A percentile compares a stretch with the other conserved stretches of the same genome.
These are phyloP conservation scores for Enteromius paludinosus DNA, from an alignment of 2,797 vertebrate species.

Conservation along the genomic window DNA sequence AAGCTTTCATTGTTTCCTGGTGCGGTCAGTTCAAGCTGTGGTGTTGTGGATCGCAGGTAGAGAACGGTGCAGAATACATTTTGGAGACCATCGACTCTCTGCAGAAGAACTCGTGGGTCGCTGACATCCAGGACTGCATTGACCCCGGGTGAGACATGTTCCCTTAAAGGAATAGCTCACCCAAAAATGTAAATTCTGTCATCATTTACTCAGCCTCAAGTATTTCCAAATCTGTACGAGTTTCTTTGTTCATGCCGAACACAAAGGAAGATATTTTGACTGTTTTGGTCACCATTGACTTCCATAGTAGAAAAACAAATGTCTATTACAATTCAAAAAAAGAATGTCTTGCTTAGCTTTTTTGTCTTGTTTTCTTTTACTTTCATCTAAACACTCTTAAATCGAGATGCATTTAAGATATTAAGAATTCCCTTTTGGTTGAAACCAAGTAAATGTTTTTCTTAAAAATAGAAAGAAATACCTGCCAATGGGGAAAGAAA, in stretches of 20 bases:
- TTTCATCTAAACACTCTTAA: not conserved
- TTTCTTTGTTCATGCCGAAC: too few species aligned
- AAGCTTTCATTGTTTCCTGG: not conserved
- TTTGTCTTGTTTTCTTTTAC: not conserved
- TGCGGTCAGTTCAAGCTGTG: conserved; percentile 15
- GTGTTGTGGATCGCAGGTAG: conserved; percentile 83
- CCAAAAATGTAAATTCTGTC: too few species aligned
- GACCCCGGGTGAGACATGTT: conserved; percentile 81
- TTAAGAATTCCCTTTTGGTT: not conserved
- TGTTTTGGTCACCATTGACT: too few species aligned
- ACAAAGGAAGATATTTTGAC: too few species aligned
- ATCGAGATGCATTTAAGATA: not conserved
- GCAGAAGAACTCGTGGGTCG: conserved; percentile 99
- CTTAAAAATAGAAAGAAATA: too few species aligned
- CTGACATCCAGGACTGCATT: conserved; percentile 97
- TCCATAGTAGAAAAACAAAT: not conserved
- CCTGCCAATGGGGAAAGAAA: too few species aligned
- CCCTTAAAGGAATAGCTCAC: too few species aligned
- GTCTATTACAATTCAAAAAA: not conserved
- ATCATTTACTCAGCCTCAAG: too few species aligned
- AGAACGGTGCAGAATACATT: conserved; percentile 95
- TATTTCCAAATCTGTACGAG: not conserved
- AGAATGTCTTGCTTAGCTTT: not conserved
- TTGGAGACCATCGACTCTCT: conserved; percentile 97
- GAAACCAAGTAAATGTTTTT: too few species aligned